Percentiles rank a stretch among this genome's conserved stretches.
phyloP scores from a whole-genome alignment of 2,888 invertebrate genomes.

The Monoplex corrugatus region DNA sequence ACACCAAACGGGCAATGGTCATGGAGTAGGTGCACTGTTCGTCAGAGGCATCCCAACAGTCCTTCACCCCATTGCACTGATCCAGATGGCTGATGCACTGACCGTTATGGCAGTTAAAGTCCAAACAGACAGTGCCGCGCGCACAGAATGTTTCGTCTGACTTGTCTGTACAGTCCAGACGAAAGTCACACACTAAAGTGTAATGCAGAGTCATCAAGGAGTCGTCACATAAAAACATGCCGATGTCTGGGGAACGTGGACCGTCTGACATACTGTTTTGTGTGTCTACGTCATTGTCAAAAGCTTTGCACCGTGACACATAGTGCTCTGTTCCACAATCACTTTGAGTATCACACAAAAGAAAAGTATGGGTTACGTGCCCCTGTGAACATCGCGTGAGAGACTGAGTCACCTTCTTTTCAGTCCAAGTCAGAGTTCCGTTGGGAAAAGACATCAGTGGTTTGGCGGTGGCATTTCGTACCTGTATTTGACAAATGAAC shows the following conservation, averaged over 20 bases:
- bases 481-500: neutral
- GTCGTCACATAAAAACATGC: conserved; percentile 8
- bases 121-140: conserved; percentile 46
- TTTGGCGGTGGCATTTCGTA: neutral
- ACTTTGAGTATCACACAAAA: conserved; percentile 32
- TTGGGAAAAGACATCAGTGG: neutral
- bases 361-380: conserved; percentile 31
- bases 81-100: conserved; percentile 64
- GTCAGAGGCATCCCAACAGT: conserved; percentile 72
- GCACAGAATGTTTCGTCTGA: conserved; percentile 27
- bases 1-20: neutral
- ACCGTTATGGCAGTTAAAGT: conserved; percentile 71
- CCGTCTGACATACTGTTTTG: neutral
- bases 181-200: conserved; percentile 36
- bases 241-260: neutral
- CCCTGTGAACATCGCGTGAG: conserved; percentile 1
- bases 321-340: neutral
- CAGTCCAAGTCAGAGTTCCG: no score
- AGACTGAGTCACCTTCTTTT: neutral
- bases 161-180: conserved; percentile 23
- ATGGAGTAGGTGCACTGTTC: conserved; percentile 56
- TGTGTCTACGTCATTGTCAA: neutral
- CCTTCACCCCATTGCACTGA: conserved; percentile 65
- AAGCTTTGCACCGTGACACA: neutral
- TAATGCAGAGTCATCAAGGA: neutral